Conservation (phyloP, 2,113 vertebrate species). For the Grantiella picta region DNA sequence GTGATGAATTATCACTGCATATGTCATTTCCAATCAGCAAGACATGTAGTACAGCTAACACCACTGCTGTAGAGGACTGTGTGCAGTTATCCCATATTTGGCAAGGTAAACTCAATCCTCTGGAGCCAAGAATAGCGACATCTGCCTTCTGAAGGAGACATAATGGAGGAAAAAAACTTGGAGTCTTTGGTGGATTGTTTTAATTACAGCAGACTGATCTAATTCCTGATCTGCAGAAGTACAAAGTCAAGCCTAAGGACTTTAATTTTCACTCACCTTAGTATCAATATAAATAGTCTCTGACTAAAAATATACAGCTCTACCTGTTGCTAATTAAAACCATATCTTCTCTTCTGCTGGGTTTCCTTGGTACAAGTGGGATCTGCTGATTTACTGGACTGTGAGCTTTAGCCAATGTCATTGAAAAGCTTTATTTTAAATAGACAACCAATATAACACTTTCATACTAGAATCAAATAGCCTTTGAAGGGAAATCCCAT, state of each 20-base stretch:
- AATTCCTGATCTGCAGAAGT: background rate
- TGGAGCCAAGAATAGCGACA: background rate
- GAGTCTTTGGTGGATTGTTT: background rate
- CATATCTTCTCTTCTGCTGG: background rate
- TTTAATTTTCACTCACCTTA: background rate
- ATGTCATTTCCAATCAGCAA: background rate
- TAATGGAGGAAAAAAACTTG: background rate
- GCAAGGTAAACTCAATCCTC: background rate
- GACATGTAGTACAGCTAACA: background rate
- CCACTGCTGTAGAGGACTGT: background rate
- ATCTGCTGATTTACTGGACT: background rate
- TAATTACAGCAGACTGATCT: background rate
- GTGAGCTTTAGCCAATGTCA: background rate
- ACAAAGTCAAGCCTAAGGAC: background rate
- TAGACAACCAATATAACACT: background rate
- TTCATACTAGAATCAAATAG: background rate
- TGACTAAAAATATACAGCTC: rapidly evolving
- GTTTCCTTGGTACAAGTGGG: background rate
- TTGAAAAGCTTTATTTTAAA: background rate
- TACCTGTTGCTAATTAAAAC: background rate
- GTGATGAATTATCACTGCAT: background rate
- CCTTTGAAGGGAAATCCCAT: background rate
- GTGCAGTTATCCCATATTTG: background rate
- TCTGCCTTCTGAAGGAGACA: background rate
- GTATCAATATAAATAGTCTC: background rate